phyloP scores from a whole-genome alignment of 2,113 vertebrate genomes.

The Probosciger aterrimus region DNA sequence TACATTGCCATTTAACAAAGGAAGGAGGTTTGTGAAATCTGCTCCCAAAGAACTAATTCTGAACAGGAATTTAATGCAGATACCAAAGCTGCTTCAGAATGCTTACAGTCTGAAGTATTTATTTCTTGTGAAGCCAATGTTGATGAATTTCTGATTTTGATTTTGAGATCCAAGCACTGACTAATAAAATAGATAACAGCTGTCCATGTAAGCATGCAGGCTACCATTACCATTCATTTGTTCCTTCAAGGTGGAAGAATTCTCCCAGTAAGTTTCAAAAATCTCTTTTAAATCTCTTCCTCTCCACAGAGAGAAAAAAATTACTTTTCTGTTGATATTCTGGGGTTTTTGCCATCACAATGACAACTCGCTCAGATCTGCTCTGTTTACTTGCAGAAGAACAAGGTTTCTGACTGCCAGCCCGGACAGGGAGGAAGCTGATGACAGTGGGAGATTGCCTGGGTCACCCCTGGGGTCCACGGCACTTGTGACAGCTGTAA shows the following conservation, averaged over 20 bases:
- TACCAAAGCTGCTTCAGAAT: not conserved
- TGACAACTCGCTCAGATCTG: not conserved
- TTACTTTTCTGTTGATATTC: not conserved
- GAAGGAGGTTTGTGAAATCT: not conserved
- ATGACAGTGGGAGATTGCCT: not conserved
- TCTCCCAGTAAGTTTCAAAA: not conserved
- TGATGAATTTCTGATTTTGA: slow-evolving; percentile 21
- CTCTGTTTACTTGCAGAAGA: not conserved
- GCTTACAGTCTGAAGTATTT: not conserved
- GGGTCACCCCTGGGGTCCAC: not conserved
- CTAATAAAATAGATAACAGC: slow-evolving; percentile 37
- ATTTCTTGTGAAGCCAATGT: not conserved
- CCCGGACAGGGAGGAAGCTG: not conserved
- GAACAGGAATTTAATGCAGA: not conserved
- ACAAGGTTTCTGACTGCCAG: not conserved
- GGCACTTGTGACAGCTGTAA: not conserved
- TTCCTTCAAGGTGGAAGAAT: slow-evolving; percentile 12
- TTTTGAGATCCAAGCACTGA: slow-evolving; percentile 16
- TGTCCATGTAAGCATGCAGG: not conserved
- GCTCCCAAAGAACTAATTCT: not conserved
- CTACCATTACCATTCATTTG: not conserved
- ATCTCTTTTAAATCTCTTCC: not conserved
- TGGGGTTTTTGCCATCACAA: not conserved
- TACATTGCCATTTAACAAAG: not conserved
- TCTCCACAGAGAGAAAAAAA: not conserved